phyloP scores from a whole-genome alignment of 2,113 vertebrate genomes.

The Misgurnus anguillicaudatus region DNA sequence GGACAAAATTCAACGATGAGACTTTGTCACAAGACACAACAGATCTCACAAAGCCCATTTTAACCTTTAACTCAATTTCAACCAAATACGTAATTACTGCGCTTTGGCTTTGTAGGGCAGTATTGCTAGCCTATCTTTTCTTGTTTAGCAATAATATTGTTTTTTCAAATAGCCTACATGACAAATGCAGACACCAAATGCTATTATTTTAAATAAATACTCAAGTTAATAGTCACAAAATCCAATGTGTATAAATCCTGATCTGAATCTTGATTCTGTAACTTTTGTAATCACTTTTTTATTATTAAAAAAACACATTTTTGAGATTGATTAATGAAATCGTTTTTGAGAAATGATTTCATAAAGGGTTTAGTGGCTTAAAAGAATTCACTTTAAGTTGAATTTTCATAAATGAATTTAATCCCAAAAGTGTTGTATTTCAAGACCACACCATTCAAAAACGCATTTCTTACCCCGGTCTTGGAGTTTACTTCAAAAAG shows the following conservation, averaged over 20 bases:
- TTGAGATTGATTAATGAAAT: neutral
- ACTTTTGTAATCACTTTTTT: too few species aligned
- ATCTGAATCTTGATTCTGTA: too few species aligned
- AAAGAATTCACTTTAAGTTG: neutral
- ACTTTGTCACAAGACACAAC: too few species aligned
- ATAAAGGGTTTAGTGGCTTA: neutral
- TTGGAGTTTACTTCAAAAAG: conserved; percentile 39
- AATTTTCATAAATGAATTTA: neutral
- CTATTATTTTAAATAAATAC: too few species aligned
- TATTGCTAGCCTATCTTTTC: too few species aligned
- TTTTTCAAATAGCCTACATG: neutral
- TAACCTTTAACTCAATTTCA: too few species aligned
- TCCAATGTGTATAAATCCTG: too few species aligned
- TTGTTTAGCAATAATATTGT: neutral
- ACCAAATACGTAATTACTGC: too few species aligned
- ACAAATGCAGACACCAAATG: neutral
- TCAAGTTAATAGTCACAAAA: too few species aligned
- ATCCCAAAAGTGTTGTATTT: conserved; percentile 6
- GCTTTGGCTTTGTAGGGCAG: too few species aligned
- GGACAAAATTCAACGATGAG: too few species aligned
- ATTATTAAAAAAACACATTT: neutral
- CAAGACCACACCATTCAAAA: conserved; percentile 20
- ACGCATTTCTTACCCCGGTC: conserved; percentile 39
- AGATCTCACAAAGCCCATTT: too few species aligned
- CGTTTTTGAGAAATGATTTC: neutral